Percentiles rank a stretch among this genome's conserved stretches.
Evolutionary conservation across 2,888 invertebrate genomes (phyloP).

Genomic region (Drosophila subsilvestris): DNA sequence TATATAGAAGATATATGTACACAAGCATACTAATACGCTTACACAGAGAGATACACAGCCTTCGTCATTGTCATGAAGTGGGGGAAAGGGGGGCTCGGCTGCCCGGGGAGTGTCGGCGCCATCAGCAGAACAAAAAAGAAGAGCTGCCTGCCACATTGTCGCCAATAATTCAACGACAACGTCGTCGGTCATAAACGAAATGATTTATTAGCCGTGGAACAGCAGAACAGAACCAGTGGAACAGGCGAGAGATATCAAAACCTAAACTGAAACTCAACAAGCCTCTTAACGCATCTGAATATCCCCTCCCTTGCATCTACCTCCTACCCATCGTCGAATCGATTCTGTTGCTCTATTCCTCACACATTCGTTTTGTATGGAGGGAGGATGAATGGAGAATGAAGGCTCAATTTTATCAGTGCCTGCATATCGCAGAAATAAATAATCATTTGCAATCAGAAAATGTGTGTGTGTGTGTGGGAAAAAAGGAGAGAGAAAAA

Average conservation of each 20-base stretch:
- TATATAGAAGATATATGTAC: constrained; percentile 8
- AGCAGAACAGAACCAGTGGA: neutral
- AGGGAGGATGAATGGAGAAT: neutral
- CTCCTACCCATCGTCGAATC: neutral
- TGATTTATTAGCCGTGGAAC: constrained; percentile 63
- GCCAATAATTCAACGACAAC: constrained; percentile 69
- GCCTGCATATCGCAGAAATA: constrained; percentile 42
- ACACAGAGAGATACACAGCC: constrained; percentile 11
- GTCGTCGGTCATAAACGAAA: constrained; percentile 65
- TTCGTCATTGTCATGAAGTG: constrained; percentile 31
- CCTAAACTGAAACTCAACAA: constrained; percentile 35
- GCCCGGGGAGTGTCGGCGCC: constrained; percentile 43
- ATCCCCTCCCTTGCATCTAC: constrained; percentile 15
- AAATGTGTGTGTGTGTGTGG: neutral
- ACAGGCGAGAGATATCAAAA: constrained; percentile 18
- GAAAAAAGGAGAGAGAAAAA: neutral
- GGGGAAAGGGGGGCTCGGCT: constrained; percentile 8
- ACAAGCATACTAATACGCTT: constrained; percentile 12
- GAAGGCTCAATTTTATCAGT: constrained; percentile 39
- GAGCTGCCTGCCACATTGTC: constrained; percentile 70
- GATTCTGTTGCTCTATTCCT: constrained; percentile 1
- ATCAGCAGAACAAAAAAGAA: constrained; percentile 29
- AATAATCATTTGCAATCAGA: constrained; percentile 54
- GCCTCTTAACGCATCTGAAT: constrained; percentile 37
- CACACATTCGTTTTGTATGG: constrained; percentile 6